These are phyloP conservation scores for Raphicerus campestris DNA, from an alignment of 2,113 vertebrate species.

Conservation along the genomic window DNA sequence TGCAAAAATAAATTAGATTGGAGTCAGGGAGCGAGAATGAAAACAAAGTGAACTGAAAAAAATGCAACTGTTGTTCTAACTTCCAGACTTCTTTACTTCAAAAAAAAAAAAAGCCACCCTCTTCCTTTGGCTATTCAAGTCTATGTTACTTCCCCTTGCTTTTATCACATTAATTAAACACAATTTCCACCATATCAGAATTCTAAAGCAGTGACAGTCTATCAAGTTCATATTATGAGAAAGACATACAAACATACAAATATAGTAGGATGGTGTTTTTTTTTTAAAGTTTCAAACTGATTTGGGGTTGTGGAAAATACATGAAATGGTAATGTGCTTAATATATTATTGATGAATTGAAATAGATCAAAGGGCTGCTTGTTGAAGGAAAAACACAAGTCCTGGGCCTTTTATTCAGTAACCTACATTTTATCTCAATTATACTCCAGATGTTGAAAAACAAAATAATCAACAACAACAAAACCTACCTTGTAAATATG, in stretches of 20 bases:
- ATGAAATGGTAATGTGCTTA: constrained; percentile 51
- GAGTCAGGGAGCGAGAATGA: constrained; percentile 79
- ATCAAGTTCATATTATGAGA: background rate
- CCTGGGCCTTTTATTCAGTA: constrained; percentile 52
- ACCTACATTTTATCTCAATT: constrained; percentile 68
- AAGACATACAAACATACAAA: background rate
- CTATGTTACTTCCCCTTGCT: background rate
- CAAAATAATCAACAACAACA: constrained; percentile 37
- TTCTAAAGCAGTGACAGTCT: background rate
- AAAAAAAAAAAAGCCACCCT: background rate
- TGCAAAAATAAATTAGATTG: constrained; percentile 87
- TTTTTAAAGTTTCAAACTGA: background rate
- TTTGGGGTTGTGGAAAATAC: constrained; percentile 46
- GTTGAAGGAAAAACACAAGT: constrained; percentile 46
- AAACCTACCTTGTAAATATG: constrained; percentile 2
- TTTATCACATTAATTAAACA: constrained; percentile 3
- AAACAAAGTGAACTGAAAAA: constrained; percentile 21
- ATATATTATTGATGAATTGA: constrained; percentile 55
- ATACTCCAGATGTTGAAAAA: constrained; percentile 40
- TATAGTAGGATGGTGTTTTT: background rate
- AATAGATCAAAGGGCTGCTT: constrained; percentile 14
- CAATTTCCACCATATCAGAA: background rate
- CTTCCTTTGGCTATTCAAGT: background rate
- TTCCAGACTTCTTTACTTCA: constrained; percentile 15
- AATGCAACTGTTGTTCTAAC: constrained; percentile 49